phyloP scores from a whole-genome alignment of 2,888 invertebrate genomes.

The Petrolisthes manimaculis region DNA sequence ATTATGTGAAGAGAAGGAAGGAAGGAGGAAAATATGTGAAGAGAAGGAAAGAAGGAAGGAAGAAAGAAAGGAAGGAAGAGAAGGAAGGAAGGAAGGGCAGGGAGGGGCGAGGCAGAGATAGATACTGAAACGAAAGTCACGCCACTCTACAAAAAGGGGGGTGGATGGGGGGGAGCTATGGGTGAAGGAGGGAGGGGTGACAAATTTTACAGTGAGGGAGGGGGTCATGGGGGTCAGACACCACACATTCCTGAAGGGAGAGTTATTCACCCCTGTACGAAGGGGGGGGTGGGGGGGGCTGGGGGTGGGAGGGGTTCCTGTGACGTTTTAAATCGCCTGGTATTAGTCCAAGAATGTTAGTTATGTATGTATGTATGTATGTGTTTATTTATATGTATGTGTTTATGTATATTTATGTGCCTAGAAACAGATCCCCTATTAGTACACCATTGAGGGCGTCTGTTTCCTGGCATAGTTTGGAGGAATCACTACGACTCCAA shows the following conservation, averaged over 20 bases:
- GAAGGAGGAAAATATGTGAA: neutral
- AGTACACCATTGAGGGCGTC: too few relatives aligned
- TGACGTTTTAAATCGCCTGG: too few relatives aligned
- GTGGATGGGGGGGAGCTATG: neutral
- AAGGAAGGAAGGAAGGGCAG: neutral
- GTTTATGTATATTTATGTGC: too few relatives aligned
- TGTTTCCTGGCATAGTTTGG: too few relatives aligned
- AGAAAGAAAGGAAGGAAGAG: conserved; percentile 1
- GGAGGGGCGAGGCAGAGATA: neutral
- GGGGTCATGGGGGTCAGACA: neutral
- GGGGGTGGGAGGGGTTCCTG: neutral
- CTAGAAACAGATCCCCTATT: too few relatives aligned
- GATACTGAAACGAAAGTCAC: too few relatives aligned
- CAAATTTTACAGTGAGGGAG: neutral
- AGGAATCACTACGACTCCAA: too few relatives aligned
- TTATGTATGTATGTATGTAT: too few relatives aligned
- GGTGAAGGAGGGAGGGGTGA: neutral
- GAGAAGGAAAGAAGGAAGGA: neutral
- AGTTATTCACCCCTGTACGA: neutral
- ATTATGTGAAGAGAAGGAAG: neutral
- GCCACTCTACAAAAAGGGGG: neutral
- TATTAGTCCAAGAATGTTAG: too few relatives aligned
- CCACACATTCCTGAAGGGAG: too few relatives aligned
- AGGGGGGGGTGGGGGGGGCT: neutral
- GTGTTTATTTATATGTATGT: too few relatives aligned